These are phyloP conservation scores for Stenoptilia bipunctidactyla DNA, from an alignment of 2,888 invertebrate genomes.

Conservation along the genomic window DNA sequence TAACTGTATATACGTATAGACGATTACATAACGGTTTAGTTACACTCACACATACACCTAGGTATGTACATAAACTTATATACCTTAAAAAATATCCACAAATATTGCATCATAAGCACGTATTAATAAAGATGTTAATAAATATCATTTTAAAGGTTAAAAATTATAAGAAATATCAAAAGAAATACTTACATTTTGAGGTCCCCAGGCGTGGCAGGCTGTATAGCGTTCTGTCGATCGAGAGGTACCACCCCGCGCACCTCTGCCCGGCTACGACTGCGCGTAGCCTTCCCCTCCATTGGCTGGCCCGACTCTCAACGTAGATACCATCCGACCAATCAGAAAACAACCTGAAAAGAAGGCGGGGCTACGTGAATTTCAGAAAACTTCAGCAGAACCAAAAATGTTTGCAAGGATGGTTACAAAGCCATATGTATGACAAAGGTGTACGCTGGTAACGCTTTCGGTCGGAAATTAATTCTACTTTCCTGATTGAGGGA, in stretches of 20 bases:
- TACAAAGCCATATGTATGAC: too few species aligned
- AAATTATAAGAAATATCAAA: slow-evolving; percentile 8
- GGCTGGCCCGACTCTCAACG: slow-evolving; percentile 42
- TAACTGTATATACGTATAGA: slow-evolving; percentile 9
- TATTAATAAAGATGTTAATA: too few species aligned
- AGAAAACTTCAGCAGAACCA: slow-evolving; percentile 38
- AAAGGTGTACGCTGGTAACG: too few species aligned
- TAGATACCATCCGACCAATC: slow-evolving; percentile 47
- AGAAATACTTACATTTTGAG: slow-evolving; percentile 53
- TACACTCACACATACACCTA: slow-evolving; percentile 14
- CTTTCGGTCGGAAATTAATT: too few species aligned
- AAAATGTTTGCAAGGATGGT: too few species aligned
- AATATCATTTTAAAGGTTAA: not conserved
- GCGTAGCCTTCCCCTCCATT: slow-evolving; percentile 49
- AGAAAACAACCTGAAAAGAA: slow-evolving; percentile 39
- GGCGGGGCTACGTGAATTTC: slow-evolving; percentile 61
- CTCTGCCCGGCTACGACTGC: slow-evolving; percentile 55
- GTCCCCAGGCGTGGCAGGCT: slow-evolving; percentile 56
- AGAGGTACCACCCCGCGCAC: slow-evolving; percentile 49
- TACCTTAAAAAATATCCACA: not conserved
- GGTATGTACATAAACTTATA: slow-evolving; percentile 8
- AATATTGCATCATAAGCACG: too few species aligned
- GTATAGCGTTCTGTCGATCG: slow-evolving; percentile 58
- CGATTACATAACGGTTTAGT: slow-evolving; percentile 14
- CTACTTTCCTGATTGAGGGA: too few species aligned